phyloP scores from a whole-genome alignment of 1,140 invertebrate species.

The Ceratina calcarata region DNA sequence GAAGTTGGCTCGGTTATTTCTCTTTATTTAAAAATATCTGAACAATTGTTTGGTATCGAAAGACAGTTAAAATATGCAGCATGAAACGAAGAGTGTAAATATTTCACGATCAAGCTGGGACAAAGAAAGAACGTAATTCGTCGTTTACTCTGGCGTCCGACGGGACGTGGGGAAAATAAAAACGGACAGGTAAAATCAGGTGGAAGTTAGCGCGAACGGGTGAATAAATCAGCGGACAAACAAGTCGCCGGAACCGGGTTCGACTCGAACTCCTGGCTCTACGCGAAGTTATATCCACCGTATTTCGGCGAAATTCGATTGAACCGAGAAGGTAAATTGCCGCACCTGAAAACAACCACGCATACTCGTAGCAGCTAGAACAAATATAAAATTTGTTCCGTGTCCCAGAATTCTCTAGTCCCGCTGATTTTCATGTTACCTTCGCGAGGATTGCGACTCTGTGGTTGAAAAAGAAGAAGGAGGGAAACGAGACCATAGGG shows the following conservation, averaged over 20 bases:
- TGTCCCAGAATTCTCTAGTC: neutral
- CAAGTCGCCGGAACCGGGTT: neutral
- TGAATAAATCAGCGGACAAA: neutral
- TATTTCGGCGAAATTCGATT: neutral
- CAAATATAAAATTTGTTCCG: conserved; percentile 1
- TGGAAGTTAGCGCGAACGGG: too few species aligned
- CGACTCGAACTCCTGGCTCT: neutral
- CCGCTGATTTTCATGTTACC: neutral
- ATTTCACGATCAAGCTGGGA: too few species aligned
- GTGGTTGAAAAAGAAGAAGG: too few species aligned
- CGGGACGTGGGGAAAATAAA: neutral
- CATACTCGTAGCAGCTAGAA: neutral
- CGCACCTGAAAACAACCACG: neutral
- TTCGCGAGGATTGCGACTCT: neutral
- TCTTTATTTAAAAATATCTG: too few species aligned
- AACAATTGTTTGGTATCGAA: too few species aligned
- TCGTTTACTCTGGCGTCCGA: neutral
- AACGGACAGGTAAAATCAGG: neutral
- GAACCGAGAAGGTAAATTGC: neutral
- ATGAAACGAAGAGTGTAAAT: too few species aligned
- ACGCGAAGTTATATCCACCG: neutral
- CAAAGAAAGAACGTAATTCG: neutral
- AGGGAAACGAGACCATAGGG: neutral
- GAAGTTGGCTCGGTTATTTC: too few species aligned
- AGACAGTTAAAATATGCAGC: too few species aligned